Evolutionary conservation across 2,888 invertebrate genomes (phyloP), one percentile per base, ranked within the genome.

Genomic region (Branchipolynoe longqiensis): DNA sequence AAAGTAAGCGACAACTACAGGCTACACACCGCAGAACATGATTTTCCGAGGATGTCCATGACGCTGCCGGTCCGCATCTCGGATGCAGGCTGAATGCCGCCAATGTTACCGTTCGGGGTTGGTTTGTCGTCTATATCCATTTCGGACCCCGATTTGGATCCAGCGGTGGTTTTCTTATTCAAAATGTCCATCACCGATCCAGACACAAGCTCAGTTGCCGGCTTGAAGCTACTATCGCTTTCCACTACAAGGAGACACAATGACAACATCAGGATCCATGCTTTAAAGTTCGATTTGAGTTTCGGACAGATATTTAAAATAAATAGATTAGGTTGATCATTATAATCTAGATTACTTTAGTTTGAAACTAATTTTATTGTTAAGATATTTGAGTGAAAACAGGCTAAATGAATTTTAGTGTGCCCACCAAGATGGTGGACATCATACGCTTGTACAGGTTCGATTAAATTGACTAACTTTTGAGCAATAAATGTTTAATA

Each of bases 171-270:
- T 33, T 83, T 64, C 69, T 88, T 88, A 38, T 91, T 91, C 0
- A 92, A 86, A 69, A 92, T 89, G 86, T 92, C 92, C 91, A 91
- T 91, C 12, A 92, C 92, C 90, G 92, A 92, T 28, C 92, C 92
- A 6, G 85, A 69, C 84, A 91, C 92, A 58, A 92, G 88, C 84
- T 90, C 88, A 14, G 88, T 81, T 0, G 92, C 90, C 38, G 89
- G 87, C 25, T 88, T 82, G 8, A 90, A 84, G 8, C 58, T 58
- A 12, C 28, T 8, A 12, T 36, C 36, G 4, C 28, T 48, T 22
- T 58, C 78, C 38, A 6, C 38, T 22, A 33, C 8, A 73, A 33
- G 18, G 8, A 18, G 8, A 48, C 48, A 48, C 8, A 56, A 4
- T n/a, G 56, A 56, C 56, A 56, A 62, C 6, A 62, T 28, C 62